phyloP scores from a whole-genome alignment of 2,888 invertebrate species.

The Perizoma flavofasciatum region DNA sequence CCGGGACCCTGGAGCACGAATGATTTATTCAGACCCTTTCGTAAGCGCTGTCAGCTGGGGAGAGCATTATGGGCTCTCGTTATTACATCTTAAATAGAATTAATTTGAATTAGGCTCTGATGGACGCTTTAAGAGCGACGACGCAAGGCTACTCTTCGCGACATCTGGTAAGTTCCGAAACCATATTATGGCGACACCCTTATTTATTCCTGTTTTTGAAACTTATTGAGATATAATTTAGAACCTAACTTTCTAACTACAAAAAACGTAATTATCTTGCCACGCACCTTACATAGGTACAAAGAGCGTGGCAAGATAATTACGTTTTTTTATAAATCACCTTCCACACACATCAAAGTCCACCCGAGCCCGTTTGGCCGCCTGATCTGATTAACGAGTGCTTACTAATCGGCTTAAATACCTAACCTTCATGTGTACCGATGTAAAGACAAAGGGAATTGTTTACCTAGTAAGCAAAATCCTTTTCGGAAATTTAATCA shows the following conservation, averaged over 20 bases:
- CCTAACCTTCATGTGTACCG: neutral
- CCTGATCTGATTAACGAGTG: constrained; percentile 39
- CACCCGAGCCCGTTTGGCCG: constrained; percentile 33
- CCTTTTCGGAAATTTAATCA: constrained; percentile 28
- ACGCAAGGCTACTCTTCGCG: too few species aligned
- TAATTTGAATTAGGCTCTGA: constrained; percentile 18
- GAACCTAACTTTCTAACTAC: too few species aligned
- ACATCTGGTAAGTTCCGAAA: too few species aligned
- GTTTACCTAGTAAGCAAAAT: constrained; percentile 24
- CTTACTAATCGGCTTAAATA: constrained; percentile 32
- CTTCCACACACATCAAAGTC: too few species aligned
- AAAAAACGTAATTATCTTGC: too few species aligned
- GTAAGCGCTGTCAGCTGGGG: constrained; percentile 23
- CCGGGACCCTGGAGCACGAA: constrained; percentile 4
- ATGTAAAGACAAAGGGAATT: constrained; percentile 26
- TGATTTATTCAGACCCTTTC: constrained; percentile 25
- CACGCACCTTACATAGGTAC: too few species aligned
- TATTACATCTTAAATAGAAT: constrained; percentile 23
- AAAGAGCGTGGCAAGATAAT: too few species aligned
- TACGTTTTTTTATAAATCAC: too few species aligned
- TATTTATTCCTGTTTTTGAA: too few species aligned
- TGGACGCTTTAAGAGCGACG: neutral
- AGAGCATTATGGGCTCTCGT: constrained; percentile 20
- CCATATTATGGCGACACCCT: too few species aligned
- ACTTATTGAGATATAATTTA: too few species aligned